Conservation (phyloP, 2,113 vertebrate species). For the Scartelaos histophorus region DNA sequence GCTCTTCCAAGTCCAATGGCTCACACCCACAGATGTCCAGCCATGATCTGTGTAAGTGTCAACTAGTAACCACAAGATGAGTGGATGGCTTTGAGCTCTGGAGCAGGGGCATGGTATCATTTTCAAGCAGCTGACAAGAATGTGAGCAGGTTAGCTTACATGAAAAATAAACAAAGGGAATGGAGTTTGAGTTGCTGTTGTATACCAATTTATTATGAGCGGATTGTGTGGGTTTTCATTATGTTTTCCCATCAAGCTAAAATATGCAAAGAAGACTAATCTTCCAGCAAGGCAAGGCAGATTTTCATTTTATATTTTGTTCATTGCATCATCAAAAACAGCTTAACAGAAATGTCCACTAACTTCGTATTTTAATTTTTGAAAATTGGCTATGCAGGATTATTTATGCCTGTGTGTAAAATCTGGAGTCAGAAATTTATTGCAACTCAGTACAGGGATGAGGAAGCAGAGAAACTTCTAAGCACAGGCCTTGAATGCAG, state of each 20-base stretch:
- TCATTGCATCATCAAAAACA: no score
- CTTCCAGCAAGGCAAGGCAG: no score
- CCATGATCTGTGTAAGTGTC: slow-evolving; percentile 16
- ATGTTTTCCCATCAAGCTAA: not conserved
- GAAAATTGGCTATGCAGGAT: no score
- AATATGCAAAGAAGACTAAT: not conserved
- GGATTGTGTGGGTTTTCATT: not conserved
- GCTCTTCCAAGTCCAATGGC: slow-evolving; percentile 39
- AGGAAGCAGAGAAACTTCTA: no score
- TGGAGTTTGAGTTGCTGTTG: not conserved
- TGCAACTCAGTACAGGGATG: no score
- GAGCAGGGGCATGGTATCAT: not conserved
- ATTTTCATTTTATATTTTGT: no score
- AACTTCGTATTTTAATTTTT: no score
- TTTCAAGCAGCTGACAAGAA: not conserved
- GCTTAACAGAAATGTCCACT: no score
- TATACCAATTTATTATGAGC: not conserved
- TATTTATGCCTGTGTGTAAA: no score
- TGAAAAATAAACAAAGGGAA: not conserved
- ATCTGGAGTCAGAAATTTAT: no score
- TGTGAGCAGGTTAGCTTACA: not conserved
- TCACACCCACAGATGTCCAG: slow-evolving; percentile 32
- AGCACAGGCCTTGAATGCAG: no score
- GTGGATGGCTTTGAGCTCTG: slow-evolving; percentile 6
- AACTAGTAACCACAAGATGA: slow-evolving; percentile 6